Base-by-base conservation (phyloP, 2,888 invertebrate species). In the Liposcelis brunnea region DNA sequence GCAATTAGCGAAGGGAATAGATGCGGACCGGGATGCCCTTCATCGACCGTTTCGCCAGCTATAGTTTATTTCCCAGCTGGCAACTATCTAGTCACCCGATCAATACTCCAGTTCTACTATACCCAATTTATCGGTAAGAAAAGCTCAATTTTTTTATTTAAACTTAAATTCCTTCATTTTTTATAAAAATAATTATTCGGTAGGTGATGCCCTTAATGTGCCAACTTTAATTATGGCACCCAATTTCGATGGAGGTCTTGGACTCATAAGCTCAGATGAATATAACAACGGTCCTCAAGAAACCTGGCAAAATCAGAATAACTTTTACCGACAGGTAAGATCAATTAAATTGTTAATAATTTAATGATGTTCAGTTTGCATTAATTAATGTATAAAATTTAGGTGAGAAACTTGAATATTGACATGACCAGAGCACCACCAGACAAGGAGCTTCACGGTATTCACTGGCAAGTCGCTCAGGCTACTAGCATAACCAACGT, bases 381-480 rank as follows among this genome's bases (percentile, higher is more conserved):
- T n/a, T n/a, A n/a, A n/a, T n/a, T n/a, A n/a, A n/a, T n/a, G n/a
- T n/a, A n/a, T n/a, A n/a, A n/a, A n/a, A n/a, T 26, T 26, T 8
- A 26, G 26, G 26, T 26, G 4, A 3, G 40, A n/a, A 40, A 40
- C 19, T 40, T 40, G 6, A 21, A 19, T 11, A 40, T 40, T 19
- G 40, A 40, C 19, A 40, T 21, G 16, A 40, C 40, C 16, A 7
- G 19, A 6, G 19, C 19, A 3, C 19, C 16, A 12, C 5, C 40
- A 4, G 40, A 21, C 16, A 19, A 40, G 10, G 16, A 16, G 10
- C 19, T 21, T n/a, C 16, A 40, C 40, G 40, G 19, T 19, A 40
- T 40, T 21, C 40, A 40, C 40, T 40, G 40, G 40, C 40, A 40
- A 21, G 19, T 40, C 7, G 40, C 40, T 14, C 40, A 40, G 21